Base-by-base conservation (phyloP, 1,140 invertebrate species). In the Nixonia krombeini region DNA sequence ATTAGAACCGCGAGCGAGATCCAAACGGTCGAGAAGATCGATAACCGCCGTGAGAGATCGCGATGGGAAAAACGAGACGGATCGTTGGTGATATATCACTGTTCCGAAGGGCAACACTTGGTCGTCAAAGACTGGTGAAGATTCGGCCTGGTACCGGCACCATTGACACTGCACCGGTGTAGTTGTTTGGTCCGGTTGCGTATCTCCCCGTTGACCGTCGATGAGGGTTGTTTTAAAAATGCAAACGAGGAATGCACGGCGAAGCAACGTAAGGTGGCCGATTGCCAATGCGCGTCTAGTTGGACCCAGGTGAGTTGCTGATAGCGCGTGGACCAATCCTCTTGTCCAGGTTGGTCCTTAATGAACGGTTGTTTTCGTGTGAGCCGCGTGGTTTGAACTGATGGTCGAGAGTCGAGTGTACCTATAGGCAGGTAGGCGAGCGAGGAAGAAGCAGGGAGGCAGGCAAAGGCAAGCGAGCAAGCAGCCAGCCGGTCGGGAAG, bases 311-410 rank as follows among this genome's bases (percentile, higher is more conserved):
- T n/a, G 33, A 29, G 13, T 16, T 8, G 8, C 33, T 29, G 47
- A 47, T 49, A 37, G 44, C 62, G 57, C 62, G 67, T 65, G 62
- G 62, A 33, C 55, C 62, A 67, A 35, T 55, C 49, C 33, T 52
- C 37, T 41, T 52, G 49, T 61, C 58, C 26, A 44, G 15, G 16
- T n/a, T 46, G 67, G 74, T 75, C 76, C 74, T 79, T 82, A 76
- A 77, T 78, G 73, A 74, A 73, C 73, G 75, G 73, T 75, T 82
- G 81, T 85, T 76, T 85, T 78, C 81, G 80, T 78, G 73, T 74
- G 75, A 75, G 81, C 80, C 83, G 82, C 82, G 83, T 83, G 82
- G 76, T 85, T 79, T 70, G 78, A 70, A 85, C 83, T 85, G 83
- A 83, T 73, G 80, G 75, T 74, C 71, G 40, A 33, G 15, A 44